These are phyloP conservation scores for Perca fluviatilis DNA, from an alignment of 2,113 vertebrate genomes.

Conservation along the genomic window DNA sequence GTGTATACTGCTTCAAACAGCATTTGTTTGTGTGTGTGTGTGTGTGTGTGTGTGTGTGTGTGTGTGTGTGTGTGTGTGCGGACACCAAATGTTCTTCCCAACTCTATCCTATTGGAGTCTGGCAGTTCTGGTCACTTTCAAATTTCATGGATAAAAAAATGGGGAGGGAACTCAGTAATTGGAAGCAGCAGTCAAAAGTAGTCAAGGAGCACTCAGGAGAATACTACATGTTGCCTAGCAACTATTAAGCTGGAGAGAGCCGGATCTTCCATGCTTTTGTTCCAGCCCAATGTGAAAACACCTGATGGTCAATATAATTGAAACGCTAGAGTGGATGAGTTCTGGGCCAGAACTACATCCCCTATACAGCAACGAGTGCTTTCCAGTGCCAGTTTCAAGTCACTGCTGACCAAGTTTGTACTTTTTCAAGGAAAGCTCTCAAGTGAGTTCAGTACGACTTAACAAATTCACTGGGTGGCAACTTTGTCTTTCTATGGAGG, in stretches of 20 bases:
- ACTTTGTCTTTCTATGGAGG: constrained; percentile 55
- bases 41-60: background rate
- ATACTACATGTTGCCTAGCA: constrained; percentile 78
- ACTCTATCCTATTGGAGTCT: constrained; percentile 42
- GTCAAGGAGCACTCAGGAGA: constrained; percentile 77
- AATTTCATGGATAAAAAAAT: constrained; percentile 66
- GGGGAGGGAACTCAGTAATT: constrained; percentile 73
- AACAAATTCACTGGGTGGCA: constrained; percentile 54
- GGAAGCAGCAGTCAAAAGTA: constrained; percentile 72
- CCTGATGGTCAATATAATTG: constrained; percentile 72
- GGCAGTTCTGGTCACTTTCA: constrained; percentile 58
- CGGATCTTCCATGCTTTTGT: constrained; percentile 60
- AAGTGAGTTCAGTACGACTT: constrained; percentile 50
- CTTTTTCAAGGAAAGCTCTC: constrained; percentile 40
- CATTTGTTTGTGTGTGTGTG: constrained; percentile 53
- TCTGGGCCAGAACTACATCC: constrained; percentile 21
- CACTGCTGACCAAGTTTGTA: constrained; percentile 37
- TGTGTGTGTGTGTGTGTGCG: constrained; percentile 23
- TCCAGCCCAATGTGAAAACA: constrained; percentile 67
- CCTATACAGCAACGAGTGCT: constrained; percentile 32
- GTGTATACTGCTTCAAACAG: constrained; percentile 46
- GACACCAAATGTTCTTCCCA: constrained; percentile 36
- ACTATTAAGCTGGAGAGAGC: constrained; percentile 59
- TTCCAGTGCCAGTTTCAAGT: constrained; percentile 29
- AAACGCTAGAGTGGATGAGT: constrained; percentile 59